phyloP scores from a whole-genome alignment of 2,797 vertebrate species.

The Takifugu ocellatus region DNA sequence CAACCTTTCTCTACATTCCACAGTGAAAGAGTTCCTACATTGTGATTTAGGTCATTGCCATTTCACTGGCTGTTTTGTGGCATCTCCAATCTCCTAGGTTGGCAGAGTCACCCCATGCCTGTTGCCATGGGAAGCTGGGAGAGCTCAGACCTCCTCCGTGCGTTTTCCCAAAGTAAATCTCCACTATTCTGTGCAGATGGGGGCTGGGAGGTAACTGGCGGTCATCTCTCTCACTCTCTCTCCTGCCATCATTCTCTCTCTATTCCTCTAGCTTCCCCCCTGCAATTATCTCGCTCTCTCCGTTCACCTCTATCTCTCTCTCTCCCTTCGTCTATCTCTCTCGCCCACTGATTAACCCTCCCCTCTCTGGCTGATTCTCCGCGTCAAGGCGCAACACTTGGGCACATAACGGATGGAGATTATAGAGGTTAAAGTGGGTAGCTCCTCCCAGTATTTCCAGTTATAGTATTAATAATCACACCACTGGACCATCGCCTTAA shows the following conservation, averaged over 20 bases:
- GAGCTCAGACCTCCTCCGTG: slow-evolving; percentile 64
- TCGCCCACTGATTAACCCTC: slow-evolving; percentile 36
- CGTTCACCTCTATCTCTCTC: not conserved
- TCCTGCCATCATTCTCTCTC: not conserved
- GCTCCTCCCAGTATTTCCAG: slow-evolving; percentile 74
- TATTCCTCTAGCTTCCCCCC: not conserved
- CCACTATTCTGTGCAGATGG: slow-evolving; percentile 33
- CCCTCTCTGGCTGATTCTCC: slow-evolving; percentile 5
- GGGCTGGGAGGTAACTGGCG: slow-evolving; percentile 67
- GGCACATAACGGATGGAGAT: not conserved
- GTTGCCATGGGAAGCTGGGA: slow-evolving; percentile 71
- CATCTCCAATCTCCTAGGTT: slow-evolving; percentile 72
- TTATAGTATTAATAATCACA: slow-evolving; percentile 66
- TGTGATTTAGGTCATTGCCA: slow-evolving; percentile 73
- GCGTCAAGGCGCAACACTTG: not conserved
- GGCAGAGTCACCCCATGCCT: slow-evolving; percentile 73
- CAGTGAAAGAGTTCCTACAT: slow-evolving; percentile 60
- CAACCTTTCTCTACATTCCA: slow-evolving; percentile 61
- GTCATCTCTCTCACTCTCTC: slow-evolving; percentile 49
- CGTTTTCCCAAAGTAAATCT: slow-evolving; percentile 74
- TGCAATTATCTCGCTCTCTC: slow-evolving; percentile 56
- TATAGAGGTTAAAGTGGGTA: slow-evolving; percentile 57
- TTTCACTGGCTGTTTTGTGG: slow-evolving; percentile 65
- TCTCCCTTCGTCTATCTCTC: too few species aligned
- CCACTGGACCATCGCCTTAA: slow-evolving; percentile 61